Conservation (phyloP, 2,797 vertebrate species). For the Peromyscus aztecus region DNA sequence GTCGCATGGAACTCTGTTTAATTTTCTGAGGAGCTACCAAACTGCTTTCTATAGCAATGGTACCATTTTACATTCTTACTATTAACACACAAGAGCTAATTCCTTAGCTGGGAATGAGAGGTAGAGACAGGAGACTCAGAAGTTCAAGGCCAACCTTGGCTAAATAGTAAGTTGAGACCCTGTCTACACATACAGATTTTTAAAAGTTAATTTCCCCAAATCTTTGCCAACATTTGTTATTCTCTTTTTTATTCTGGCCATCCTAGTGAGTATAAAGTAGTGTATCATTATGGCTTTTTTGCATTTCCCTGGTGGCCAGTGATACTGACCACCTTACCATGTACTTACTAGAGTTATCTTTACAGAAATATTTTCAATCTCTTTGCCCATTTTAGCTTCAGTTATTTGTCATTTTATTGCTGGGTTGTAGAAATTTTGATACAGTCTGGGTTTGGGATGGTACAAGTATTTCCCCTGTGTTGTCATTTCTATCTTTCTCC, state of each 20-base stretch:
- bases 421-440: slow-evolving; percentile 12
- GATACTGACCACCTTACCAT: background rate
- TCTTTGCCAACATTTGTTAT: background rate
- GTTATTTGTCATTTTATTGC: slow-evolving; percentile 25
- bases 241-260: background rate
- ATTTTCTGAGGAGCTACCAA: background rate
- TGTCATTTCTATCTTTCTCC: background rate
- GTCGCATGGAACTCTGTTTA: background rate
- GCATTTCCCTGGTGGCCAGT: background rate
- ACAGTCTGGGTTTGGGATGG: background rate
- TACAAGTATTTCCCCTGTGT: background rate
- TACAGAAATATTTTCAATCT: background rate
- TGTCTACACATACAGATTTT: background rate
- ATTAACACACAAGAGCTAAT: background rate
- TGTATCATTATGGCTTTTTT: background rate
- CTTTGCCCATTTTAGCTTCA: slow-evolving; percentile 11
- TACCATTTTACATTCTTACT: background rate
- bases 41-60: background rate
- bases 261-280: background rate
- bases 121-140: background rate
- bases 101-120: background rate
- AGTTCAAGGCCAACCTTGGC: background rate
- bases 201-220: background rate
- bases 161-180: background rate
- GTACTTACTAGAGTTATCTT: background rate